Evolutionary conservation across 2,113 vertebrate species (phyloP).

Genomic region (Caloenas nicobarica): DNA sequence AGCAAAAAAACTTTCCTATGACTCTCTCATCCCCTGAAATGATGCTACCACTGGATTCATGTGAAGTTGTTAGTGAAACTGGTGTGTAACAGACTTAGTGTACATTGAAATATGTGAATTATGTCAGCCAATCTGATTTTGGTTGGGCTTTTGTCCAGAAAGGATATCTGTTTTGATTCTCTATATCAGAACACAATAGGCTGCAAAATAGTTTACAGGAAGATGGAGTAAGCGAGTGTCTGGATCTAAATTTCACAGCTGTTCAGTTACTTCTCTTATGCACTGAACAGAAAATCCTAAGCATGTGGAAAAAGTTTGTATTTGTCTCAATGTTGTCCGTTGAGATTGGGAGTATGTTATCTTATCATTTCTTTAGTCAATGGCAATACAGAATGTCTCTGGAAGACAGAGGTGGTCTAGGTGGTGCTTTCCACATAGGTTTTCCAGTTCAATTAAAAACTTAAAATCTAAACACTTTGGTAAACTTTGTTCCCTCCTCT

Average conservation of each 20-base stretch:
- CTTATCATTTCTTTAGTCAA: neutral
- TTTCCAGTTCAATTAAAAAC: neutral
- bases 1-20: slow-evolving; percentile 40
- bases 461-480: neutral
- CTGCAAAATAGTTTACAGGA: neutral
- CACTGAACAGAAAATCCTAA: neutral
- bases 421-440: neutral
- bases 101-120: slow-evolving; percentile 18
- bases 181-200: slow-evolving; percentile 41
- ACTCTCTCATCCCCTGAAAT: slow-evolving; percentile 49
- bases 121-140: slow-evolving; percentile 37
- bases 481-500: neutral
- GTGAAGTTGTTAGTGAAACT: slow-evolving; percentile 45
- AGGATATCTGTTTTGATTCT: slow-evolving; percentile 69
- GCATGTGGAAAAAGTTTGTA: neutral
- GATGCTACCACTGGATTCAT: slow-evolving; percentile 52
- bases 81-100: neutral
- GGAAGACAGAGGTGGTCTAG: neutral
- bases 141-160: slow-evolving; percentile 57
- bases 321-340: neutral
- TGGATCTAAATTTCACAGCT: neutral
- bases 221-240: neutral
- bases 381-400: neutral
- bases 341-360: neutral
- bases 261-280: neutral